Conservation (phyloP, 2,113 vertebrate genomes). For the Micronycteris hirsuta region DNA sequence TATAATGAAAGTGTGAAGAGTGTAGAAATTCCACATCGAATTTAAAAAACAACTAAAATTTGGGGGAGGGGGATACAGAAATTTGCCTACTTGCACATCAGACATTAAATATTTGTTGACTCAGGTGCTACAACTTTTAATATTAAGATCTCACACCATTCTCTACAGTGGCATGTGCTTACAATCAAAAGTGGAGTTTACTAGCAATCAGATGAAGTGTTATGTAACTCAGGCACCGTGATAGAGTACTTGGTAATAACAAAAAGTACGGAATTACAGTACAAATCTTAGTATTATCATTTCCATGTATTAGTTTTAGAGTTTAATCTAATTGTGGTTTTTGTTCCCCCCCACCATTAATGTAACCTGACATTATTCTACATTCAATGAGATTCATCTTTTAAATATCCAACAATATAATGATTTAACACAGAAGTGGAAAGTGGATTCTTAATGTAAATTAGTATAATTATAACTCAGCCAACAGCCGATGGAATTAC, state of each 20-base stretch:
- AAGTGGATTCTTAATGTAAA: constrained; percentile 27
- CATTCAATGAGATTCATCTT: background rate
- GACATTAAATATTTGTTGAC: background rate
- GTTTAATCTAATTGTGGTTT: background rate
- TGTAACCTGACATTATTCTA: constrained; percentile 3
- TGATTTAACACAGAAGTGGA: background rate
- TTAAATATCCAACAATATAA: constrained; percentile 29
- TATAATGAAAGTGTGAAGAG: background rate
- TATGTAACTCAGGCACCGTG: background rate
- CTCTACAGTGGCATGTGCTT: background rate
- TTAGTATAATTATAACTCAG: background rate
- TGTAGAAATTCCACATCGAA: background rate
- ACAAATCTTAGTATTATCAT: background rate
- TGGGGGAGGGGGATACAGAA: background rate
- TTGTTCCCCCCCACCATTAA: background rate
- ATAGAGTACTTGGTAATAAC: background rate
- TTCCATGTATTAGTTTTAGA: background rate
- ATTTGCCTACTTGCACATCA: background rate
- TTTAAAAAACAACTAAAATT: background rate
- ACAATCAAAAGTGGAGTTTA: background rate
- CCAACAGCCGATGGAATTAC: background rate
- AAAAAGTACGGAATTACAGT: background rate
- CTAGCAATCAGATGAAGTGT: background rate
- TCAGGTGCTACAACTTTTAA: constrained; percentile 30
- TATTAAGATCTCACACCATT: constrained; percentile 10